Conservation (phyloP, 2,888 invertebrate species). For the Cryptosula pallasiana region DNA sequence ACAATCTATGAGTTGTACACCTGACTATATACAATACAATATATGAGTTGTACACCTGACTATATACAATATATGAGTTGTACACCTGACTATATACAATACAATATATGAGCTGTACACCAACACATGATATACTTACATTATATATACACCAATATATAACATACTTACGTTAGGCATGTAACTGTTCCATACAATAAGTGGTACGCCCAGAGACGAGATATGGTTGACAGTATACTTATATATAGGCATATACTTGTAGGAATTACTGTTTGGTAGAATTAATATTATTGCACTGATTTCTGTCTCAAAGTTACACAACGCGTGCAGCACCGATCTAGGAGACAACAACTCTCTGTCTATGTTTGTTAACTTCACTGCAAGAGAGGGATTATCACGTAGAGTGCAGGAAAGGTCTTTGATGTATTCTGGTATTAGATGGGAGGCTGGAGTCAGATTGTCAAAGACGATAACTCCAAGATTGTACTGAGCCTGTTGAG, state of each 20-base stretch:
- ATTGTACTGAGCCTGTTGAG: neutral
- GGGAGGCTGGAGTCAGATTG: neutral
- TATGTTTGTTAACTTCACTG: neutral
- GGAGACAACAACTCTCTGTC: slow-evolving; percentile 28
- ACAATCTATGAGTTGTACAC: too few species aligned
- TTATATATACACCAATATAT: too few species aligned
- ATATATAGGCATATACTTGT: slow-evolving; percentile 84
- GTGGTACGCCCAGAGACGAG: slow-evolving; percentile 88
- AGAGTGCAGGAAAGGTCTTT: neutral
- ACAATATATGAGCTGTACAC: too few species aligned
- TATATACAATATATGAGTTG: too few species aligned
- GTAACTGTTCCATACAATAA: slow-evolving; percentile 96
- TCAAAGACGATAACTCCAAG: neutral
- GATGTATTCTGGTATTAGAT: neutral
- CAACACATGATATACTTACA: too few species aligned
- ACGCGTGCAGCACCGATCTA: slow-evolving; percentile 38
- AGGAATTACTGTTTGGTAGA: slow-evolving; percentile 90
- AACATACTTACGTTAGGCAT: slow-evolving; percentile 65
- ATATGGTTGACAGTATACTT: slow-evolving; percentile 90
- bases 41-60: too few species aligned
- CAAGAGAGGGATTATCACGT: too few species aligned
- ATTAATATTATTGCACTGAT: slow-evolving; percentile 57
- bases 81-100: too few species aligned
- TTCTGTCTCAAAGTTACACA: slow-evolving; percentile 40
- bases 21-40: too few species aligned